Evolutionary conservation across 2,797 vertebrate species (phyloP).

Genomic region (Zenarchopterus dispar): DNA sequence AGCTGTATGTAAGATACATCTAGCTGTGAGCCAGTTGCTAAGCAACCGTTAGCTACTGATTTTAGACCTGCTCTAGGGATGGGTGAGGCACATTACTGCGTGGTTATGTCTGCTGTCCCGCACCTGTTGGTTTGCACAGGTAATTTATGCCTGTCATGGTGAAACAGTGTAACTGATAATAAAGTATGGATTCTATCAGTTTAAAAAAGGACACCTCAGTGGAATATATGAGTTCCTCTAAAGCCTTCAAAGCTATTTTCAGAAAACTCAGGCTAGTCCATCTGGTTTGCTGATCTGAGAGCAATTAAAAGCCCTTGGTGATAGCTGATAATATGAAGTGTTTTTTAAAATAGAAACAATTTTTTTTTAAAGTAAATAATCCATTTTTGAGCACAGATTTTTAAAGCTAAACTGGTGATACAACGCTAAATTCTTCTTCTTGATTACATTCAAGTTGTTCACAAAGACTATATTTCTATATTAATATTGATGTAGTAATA

Average conservation of each 20-base stretch:
- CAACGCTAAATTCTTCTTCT: not conserved
- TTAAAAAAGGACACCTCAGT: too few species aligned
- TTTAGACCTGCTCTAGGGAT: slow-evolving; percentile 58
- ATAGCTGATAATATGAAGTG: not conserved
- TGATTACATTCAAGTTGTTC: too few species aligned
- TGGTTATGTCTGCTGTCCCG: slow-evolving; percentile 40
- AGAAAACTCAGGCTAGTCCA: not conserved
- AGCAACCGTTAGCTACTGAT: slow-evolving; percentile 73
- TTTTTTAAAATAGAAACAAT: not conserved
- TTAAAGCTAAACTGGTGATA: not conserved
- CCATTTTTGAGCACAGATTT: not conserved
- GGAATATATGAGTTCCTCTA: not conserved
- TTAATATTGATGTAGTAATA: slow-evolving; percentile 1
- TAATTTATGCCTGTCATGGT: slow-evolving; percentile 14
- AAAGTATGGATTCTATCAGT: not conserved
- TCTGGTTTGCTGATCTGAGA: not conserved
- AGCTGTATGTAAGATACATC: slow-evolving; percentile 65
- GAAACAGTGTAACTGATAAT: slow-evolving; percentile 10
- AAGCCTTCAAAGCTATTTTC: not conserved
- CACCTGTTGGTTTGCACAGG: slow-evolving; percentile 57
- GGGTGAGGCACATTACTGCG: slow-evolving; percentile 58
- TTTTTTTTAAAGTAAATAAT: not conserved
- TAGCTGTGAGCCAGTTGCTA: slow-evolving; percentile 78
- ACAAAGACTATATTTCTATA: not conserved
- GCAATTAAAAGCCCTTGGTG: slow-evolving; percentile 22